These are phyloP conservation scores for Porites cylindrica DNA, from an alignment of 92 coral and sea anemone species.

Conservation along the genomic window DNA sequence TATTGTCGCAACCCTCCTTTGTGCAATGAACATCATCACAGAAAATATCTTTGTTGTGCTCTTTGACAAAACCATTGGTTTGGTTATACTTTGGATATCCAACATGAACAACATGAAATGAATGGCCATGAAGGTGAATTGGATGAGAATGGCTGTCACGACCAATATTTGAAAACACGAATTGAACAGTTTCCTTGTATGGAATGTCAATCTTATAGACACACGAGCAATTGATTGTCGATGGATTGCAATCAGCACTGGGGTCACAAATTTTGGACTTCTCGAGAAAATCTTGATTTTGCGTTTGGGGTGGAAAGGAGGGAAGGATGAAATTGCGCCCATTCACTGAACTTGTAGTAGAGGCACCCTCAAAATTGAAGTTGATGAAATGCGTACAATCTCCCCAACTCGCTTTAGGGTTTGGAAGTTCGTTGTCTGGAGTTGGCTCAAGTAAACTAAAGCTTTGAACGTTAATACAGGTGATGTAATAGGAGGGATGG, in stretches of 20 bases:
- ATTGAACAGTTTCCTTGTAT: conserved; percentile 56
- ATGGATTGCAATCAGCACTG: conserved; percentile 6
- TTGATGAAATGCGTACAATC: conserved; percentile 48
- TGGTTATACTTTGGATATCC: conserved; percentile 52
- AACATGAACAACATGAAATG: conserved; percentile 70
- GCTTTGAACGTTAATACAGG: conserved; percentile 41
- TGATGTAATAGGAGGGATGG: background rate
- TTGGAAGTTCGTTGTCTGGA: conserved; percentile 47
- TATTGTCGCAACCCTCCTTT: too few species aligned
- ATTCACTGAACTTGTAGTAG: conserved; percentile 36
- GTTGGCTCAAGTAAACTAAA: conserved; percentile 32
- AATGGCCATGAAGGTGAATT: conserved; percentile 78
- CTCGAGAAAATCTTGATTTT: background rate
- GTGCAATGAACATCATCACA: too few species aligned
- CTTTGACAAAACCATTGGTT: too few species aligned
- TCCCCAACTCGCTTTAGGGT: background rate
- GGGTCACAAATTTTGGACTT: conserved; percentile 3
- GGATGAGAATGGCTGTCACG: conserved; percentile 43
- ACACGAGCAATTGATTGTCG: conserved; percentile 50
- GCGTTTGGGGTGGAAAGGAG: conserved; percentile 63
- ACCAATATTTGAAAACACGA: conserved; percentile 57
- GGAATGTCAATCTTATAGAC: conserved; percentile 65
- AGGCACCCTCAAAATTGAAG: conserved; percentile 44
- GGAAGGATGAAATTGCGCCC: conserved; percentile 53
- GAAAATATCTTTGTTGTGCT: too few species aligned